Conservation (phyloP, 2,888 invertebrate species). For the Aquatica leii region DNA sequence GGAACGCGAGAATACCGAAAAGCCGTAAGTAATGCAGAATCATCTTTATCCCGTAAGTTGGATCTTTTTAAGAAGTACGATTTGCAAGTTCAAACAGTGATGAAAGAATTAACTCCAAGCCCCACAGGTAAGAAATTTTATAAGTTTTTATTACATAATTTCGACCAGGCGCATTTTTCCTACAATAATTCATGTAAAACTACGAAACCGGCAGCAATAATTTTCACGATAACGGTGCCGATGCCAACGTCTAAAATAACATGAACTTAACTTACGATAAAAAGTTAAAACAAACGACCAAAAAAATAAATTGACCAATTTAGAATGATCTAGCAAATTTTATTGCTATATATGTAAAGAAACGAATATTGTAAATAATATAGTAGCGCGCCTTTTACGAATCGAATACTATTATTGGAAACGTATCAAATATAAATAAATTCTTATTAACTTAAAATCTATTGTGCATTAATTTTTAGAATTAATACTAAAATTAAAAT, state of each 20-base stretch:
- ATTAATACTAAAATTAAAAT: too few relatives aligned
- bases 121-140: conserved; percentile 68
- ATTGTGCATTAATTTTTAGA: too few relatives aligned
- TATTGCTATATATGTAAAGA: neutral
- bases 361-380: conserved; percentile 6
- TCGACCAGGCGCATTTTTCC: too few relatives aligned
- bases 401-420: conserved; percentile 10
- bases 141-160: neutral
- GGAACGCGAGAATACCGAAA: conserved; percentile 77
- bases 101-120: conserved; percentile 79
- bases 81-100: conserved; percentile 72
- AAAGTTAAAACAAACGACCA: neutral
- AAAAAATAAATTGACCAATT: neutral
- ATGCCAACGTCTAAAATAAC: neutral
- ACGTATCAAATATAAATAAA: too few relatives aligned
- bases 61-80: conserved; percentile 73
- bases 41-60: conserved; percentile 71
- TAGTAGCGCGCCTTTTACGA: neutral
- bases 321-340: neutral
- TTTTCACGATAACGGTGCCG: neutral
- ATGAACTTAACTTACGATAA: neutral
- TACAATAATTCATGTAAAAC: too few relatives aligned
- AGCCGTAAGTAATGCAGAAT: conserved; percentile 73
- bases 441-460: too few relatives aligned
- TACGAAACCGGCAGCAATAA: neutral